Base-by-base conservation (phyloP, 2,113 vertebrate genomes). In the Ceyx melanurus region DNA sequence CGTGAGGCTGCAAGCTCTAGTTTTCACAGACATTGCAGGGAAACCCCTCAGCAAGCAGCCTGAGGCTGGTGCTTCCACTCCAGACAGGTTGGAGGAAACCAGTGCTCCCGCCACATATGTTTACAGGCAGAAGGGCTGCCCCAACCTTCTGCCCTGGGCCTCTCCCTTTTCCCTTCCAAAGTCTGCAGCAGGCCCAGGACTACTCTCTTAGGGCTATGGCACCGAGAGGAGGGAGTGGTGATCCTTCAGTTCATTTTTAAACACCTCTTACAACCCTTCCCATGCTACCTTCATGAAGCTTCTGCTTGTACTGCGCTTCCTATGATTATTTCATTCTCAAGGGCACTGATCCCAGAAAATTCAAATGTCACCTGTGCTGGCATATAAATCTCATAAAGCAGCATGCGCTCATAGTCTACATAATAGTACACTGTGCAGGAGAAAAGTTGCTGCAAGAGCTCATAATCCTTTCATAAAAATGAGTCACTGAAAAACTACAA, bases 41-140 rank as follows among this genome's bases (percentile, higher is more conserved):
- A 61, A 88, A 62, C 2, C 25, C 3, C 0, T 11, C 56, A 37
- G 4, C 0, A 0, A 64, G 21, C 6, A 33, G 11, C 28, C 19
- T 14, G 31, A 14, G 54, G 60, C 9, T 31, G 1, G 0, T 0
- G 0, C 11, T 86, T 15, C 42, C 45, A 22, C 37, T 8, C 56
- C 1, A 13, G 28, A 29, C 0, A 0, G 13, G 51, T 1, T 15
- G 61, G 6, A 77, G 58, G 28, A 65, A 73, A 7, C 20, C 20
- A 0, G 0, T 2, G 9, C 3, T 58, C 31, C 5, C 6, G 42
- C 20, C 42, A 66, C 42, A 3, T 0, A 7, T 19, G 29, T 66
- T 66, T 45, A 29, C n/a, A 35, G 62, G 66, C 40, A 65, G 25
- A 20, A 40, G 13, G 11, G 21, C 14, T 50, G 31, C 15, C 56